These are phyloP conservation scores for Lepidocolaptes lacrymiger DNA, from an alignment of 2,797 vertebrate genomes.

Conservation along the genomic window DNA sequence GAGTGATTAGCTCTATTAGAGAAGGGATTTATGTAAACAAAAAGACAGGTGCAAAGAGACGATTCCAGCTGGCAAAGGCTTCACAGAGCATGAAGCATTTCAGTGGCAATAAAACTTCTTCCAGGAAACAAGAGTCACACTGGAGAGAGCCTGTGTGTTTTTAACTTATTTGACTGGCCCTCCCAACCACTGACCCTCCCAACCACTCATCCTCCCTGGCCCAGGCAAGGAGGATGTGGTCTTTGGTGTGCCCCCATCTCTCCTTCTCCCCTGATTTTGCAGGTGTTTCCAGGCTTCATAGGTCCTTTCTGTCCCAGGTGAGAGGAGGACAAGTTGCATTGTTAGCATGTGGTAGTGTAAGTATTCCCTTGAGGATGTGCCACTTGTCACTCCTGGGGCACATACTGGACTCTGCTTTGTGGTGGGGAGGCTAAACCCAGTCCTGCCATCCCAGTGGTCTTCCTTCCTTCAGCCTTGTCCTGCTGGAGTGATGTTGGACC, in stretches of 20 bases:
- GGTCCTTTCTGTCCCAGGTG: background rate
- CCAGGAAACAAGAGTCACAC: conserved; percentile 61
- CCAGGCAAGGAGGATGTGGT: background rate
- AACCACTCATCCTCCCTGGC: background rate
- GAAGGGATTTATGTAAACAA: conserved; percentile 92
- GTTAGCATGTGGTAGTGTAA: rapidly evolving
- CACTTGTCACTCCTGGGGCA: background rate
- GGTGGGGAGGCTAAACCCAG: background rate
- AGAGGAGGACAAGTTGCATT: background rate
- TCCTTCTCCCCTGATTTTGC: background rate
- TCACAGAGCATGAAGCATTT: conserved; percentile 60
- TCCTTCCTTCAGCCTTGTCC: background rate
- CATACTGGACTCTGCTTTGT: background rate
- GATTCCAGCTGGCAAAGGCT: conserved; percentile 71
- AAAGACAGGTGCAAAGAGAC: conserved; percentile 85
- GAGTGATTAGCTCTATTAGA: conserved; percentile 86
- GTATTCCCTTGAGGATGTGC: background rate
- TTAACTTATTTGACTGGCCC: background rate
- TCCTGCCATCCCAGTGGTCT: background rate
- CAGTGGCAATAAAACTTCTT: conserved; percentile 67
- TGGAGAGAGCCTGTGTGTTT: background rate
- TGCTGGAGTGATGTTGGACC: background rate
- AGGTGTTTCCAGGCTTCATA: background rate
- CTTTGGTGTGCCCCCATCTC: background rate
- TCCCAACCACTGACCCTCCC: background rate